Evolutionary conservation across 2,797 vertebrate genomes (phyloP).

Genomic region (Pogoniulus pusillus): DNA sequence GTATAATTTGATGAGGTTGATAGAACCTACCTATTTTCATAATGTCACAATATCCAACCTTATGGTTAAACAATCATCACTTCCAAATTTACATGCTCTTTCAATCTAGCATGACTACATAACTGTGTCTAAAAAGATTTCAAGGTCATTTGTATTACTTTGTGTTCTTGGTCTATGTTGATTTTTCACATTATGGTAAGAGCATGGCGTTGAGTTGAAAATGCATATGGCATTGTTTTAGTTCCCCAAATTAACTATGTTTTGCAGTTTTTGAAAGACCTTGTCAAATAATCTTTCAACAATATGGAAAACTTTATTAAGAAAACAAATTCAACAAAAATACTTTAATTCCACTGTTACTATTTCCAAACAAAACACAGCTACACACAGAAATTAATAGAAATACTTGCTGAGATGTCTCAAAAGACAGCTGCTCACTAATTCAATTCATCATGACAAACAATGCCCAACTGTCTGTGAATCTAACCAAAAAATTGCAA

Average conservation of each 20-base stretch:
- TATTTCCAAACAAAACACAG: not conserved
- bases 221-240: not conserved
- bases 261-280: not conserved
- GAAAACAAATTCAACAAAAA: not conserved
- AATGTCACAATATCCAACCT: not conserved
- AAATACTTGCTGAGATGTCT: not conserved
- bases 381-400: not conserved
- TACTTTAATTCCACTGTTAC: not conserved
- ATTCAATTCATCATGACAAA: not conserved
- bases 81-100: not conserved
- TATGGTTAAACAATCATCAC: not conserved
- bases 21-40: not conserved
- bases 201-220: not conserved
- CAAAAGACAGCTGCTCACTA: not conserved
- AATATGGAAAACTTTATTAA: not conserved
- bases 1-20: not conserved
- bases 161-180: not conserved
- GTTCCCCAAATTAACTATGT: not conserved
- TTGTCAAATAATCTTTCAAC: not conserved
- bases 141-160: not conserved
- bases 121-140: not conserved
- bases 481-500: not conserved
- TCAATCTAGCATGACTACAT: not conserved
- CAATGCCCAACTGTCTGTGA: not conserved
- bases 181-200: not conserved